Percentiles rank a stretch among this genome's conserved stretches.
phyloP scores from a whole-genome alignment of 2,888 invertebrate genomes.

The Carabus problematicus region DNA sequence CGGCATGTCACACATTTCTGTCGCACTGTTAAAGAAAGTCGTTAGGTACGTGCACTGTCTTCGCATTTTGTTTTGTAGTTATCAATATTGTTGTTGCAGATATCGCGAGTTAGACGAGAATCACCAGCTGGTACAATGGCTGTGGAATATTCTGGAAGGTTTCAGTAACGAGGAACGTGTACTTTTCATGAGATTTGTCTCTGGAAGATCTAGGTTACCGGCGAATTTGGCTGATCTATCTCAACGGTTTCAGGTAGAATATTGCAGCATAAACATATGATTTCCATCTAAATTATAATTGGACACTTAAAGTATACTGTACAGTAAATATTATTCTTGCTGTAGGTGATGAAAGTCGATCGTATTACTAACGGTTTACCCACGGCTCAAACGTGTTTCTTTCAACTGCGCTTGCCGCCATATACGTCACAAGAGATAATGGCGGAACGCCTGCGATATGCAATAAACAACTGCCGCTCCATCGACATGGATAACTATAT shows the following conservation, averaged over 20 bases:
- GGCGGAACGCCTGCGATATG: slow-evolving; percentile 68
- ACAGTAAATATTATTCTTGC: slow-evolving; percentile 29
- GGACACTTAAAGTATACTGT: no score
- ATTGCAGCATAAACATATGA: slow-evolving; percentile 4
- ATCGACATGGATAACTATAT: slow-evolving; percentile 76
- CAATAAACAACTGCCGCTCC: slow-evolving; percentile 71
- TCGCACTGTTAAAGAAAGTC: slow-evolving; percentile 66
- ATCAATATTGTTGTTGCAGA: slow-evolving; percentile 52
- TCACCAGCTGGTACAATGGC: slow-evolving; percentile 67
- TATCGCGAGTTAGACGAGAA: slow-evolving; percentile 70
- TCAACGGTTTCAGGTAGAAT: slow-evolving; percentile 67
- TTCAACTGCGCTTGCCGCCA: slow-evolving; percentile 68
- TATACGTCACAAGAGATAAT: slow-evolving; percentile 67
- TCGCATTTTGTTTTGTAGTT: background rate
- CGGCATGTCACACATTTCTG: slow-evolving; percentile 68
- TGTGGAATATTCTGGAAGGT: slow-evolving; percentile 68
- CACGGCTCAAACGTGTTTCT: slow-evolving; percentile 70
- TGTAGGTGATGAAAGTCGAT: slow-evolving; percentile 65
- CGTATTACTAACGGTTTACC: slow-evolving; percentile 66
- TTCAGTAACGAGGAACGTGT: slow-evolving; percentile 70
- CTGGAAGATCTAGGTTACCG: slow-evolving; percentile 69
- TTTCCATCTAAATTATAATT: background rate
- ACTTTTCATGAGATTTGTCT: slow-evolving; percentile 71
- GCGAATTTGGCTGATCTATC: slow-evolving; percentile 71
- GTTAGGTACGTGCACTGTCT: slow-evolving; percentile 61